phyloP scores from a whole-genome alignment of 2,888 invertebrate genomes.

The Machimus atricapillus region DNA sequence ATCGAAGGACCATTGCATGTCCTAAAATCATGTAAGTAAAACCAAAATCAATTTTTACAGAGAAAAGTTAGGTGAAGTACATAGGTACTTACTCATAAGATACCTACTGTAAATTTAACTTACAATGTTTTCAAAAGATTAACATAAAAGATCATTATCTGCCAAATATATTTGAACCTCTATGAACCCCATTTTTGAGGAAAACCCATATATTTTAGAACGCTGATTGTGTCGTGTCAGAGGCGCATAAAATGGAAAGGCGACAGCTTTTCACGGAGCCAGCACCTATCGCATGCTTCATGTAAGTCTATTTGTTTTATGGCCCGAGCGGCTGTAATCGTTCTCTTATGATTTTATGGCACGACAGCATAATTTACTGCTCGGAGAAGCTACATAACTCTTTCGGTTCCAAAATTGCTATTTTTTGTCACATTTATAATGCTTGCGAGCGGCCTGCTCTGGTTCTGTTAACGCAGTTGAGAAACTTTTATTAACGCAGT shows the following conservation, averaged over 20 bases:
- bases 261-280: not conserved
- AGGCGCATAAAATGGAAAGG: not conserved
- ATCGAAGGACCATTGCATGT: not conserved
- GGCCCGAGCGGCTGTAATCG: not conserved
- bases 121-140: not conserved
- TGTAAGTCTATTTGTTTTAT: not conserved
- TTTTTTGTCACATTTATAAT: not conserved
- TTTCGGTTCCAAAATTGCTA: not conserved
- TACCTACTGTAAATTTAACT: not conserved
- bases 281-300: not conserved
- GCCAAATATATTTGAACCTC: not conserved
- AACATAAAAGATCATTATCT: not conserved
- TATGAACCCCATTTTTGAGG: not conserved
- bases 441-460: not conserved
- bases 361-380: not conserved
- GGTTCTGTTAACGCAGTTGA: not conserved
- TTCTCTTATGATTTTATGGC: not conserved
- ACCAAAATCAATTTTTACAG: not conserved
- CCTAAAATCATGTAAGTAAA: not conserved
- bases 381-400: not conserved
- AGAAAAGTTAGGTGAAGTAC: not conserved
- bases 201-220: not conserved
- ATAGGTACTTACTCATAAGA: not conserved
- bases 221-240: not conserved
- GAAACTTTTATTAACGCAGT: not conserved